Base-by-base conservation (phyloP, 2,888 invertebrate genomes). In the Drosophila merina region DNA sequence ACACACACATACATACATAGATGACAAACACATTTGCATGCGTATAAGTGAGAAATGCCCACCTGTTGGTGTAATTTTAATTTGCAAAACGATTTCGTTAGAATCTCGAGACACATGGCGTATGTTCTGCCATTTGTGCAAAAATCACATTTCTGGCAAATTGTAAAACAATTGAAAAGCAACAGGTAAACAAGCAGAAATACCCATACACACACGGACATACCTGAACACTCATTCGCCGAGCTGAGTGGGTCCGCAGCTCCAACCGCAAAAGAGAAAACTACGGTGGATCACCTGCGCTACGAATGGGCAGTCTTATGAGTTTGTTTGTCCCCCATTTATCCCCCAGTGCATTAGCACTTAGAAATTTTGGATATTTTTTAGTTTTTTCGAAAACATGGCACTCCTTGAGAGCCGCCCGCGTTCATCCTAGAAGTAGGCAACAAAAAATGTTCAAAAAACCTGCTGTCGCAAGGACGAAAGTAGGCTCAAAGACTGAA, bases 261-360 rank as follows among this genome's bases (percentile, higher is more conserved):
- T 69, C 69, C 50, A 68, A 78, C 79, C 85, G 75, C 87, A 85
- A 87, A 84, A 85, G 84, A 85, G 84, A 85, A 85, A 85, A 84
- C 79, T 86, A 77, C 78, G 76, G 69, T 57, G 64, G 64, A 68
- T 84, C 48, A 30, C 74, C 81, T 84, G 70, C 76, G 50, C 48
- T 68, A 36, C 30, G 31, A 62, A 26, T 8, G 25, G 20, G 0
- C 7, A 20, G 56, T 55, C 38, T 40, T 50, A 36, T 57, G 0
- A 36, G 7, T 44, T 44, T 70, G 49, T 4, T 0, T 2, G 8
- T 0, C 2, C 0, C 4, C 0, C 0, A 4, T 10, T 54, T 44
- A 20, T 20, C 20, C 20, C 20, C 20, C 20, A 42, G 45, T 36
- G 30, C 30, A 38, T 7, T 30, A 48, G 48, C 28, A 52, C 64